A percentile compares a stretch with the other conserved stretches of the same genome.
Conservation (phyloP, 2,113 vertebrate species). For the Protomyctophum bolini region DNA sequence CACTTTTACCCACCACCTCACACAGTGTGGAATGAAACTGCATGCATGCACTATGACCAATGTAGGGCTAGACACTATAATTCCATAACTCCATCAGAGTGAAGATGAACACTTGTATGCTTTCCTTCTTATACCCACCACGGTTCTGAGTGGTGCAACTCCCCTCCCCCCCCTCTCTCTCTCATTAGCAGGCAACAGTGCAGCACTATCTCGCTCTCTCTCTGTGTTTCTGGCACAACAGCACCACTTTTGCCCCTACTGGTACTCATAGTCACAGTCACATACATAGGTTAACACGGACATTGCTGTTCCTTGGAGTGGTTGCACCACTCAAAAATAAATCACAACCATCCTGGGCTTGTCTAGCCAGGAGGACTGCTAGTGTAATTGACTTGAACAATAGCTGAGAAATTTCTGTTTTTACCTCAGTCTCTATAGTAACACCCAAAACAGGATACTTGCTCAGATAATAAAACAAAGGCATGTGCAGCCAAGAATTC, state of each 20-base stretch:
- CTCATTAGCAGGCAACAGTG: no score
- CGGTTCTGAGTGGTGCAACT: no score
- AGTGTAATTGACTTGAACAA: conserved; percentile 53
- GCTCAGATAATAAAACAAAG: conserved; percentile 72
- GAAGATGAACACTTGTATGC: conserved; percentile 1
- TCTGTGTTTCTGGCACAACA: no score
- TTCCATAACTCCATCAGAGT: neutral
- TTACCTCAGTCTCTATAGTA: conserved; percentile 60
- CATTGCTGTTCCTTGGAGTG: no score
- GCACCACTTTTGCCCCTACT: no score
- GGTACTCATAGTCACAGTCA: no score
- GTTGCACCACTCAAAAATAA: no score
- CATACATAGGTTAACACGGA: no score
- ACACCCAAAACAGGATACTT: conserved; percentile 76
- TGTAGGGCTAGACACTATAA: neutral
- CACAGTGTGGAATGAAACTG: neutral
- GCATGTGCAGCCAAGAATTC: conserved; percentile 53
- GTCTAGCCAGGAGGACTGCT: conserved; percentile 23
- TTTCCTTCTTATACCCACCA: conserved; percentile 11
- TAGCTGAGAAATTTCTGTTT: conserved; percentile 58
- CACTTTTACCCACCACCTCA: neutral
- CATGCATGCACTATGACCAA: neutral
- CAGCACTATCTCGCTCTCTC: no score
- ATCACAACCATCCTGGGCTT: conserved; percentile 25
- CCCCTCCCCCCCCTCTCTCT: no score